These are phyloP conservation scores for Saxidomus purpurata DNA, from an alignment of 1,140 invertebrate species.

Conservation along the genomic window DNA sequence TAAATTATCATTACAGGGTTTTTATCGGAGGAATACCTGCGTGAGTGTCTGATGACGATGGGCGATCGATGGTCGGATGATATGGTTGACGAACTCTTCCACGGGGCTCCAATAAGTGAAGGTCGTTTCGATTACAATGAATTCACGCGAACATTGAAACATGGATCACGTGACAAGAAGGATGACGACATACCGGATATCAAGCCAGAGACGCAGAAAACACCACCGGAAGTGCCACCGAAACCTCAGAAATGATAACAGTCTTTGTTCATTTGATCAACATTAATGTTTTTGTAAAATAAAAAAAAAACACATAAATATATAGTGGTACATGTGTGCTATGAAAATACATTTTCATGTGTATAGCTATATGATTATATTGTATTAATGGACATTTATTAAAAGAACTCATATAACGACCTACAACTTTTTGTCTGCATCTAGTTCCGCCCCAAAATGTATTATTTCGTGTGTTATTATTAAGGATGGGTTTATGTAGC, in stretches of 20 bases:
- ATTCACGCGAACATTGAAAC: slow-evolving; percentile 92
- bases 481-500: no score
- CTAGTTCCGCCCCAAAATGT: no score
- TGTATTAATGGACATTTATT: no score
- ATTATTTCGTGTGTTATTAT: no score
- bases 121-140: slow-evolving; percentile 99
- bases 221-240: slow-evolving; percentile 57
- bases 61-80: slow-evolving; percentile 98
- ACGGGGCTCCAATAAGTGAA: slow-evolving; percentile 98
- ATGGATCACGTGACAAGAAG: slow-evolving; percentile 84
- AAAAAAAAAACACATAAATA: no score
- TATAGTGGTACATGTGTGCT: no score
- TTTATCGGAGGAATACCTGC: slow-evolving; percentile 96
- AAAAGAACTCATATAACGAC: no score
- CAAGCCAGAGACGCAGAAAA: slow-evolving; percentile 32
- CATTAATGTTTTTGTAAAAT: no score
- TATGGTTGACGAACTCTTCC: slow-evolving; percentile 98
- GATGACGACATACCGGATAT: slow-evolving; percentile 75
- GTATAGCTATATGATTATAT: no score
- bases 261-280: not conserved
- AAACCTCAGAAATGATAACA: slow-evolving; percentile 47
- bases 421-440: no score
- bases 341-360: no score
- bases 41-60: slow-evolving; percentile 98
- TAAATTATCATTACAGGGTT: slow-evolving; percentile 75